Conservation (phyloP, 2,888 invertebrate species). For the Drosophila suboccidentalis region DNA sequence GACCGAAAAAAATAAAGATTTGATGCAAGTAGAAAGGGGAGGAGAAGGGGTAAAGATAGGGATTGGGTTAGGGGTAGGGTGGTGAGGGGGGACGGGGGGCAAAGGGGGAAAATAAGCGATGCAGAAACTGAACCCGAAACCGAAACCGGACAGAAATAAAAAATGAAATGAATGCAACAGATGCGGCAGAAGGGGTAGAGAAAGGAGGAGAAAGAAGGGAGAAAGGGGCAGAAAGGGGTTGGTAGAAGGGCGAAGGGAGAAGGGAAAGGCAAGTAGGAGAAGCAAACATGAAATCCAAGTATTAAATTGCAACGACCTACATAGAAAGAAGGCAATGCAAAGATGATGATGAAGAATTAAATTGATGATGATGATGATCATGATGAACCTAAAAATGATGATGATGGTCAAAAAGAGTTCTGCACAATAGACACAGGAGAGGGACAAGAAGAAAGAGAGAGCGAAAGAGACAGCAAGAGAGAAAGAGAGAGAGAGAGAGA, state of each 20-base stretch:
- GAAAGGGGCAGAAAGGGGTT: neutral
- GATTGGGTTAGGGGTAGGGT: neutral
- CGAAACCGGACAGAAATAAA: conserved; percentile 40
- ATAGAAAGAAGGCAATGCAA: conserved; percentile 66
- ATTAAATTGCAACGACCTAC: conserved; percentile 85
- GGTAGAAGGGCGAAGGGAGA: neutral
- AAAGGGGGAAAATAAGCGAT: conserved; percentile 43
- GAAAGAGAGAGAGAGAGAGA: neutral
- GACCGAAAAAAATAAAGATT: conserved; percentile 52
- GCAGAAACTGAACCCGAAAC: conserved; percentile 66
- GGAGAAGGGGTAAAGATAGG: neutral
- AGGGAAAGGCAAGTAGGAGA: neutral
- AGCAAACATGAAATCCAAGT: conserved; percentile 63
- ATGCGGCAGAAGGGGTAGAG: conserved; percentile 7
- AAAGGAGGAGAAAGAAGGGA: neutral
- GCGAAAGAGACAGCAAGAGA: neutral
- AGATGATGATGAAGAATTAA: conserved; percentile 15
- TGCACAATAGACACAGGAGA: neutral
- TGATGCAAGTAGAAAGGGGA: conserved; percentile 29
- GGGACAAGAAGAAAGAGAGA: too few species aligned
- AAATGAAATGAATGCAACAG: conserved; percentile 32
- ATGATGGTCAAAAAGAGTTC: conserved; percentile 11
- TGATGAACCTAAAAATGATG: conserved; percentile 16
- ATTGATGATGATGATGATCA: conserved; percentile 38
- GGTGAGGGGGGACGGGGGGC: neutral